Evolutionary conservation across 53 echinoderm and acorn worm species (phyloP), one percentile per base, ranked within the genome.

Genomic region (Echinarachnius parma): DNA sequence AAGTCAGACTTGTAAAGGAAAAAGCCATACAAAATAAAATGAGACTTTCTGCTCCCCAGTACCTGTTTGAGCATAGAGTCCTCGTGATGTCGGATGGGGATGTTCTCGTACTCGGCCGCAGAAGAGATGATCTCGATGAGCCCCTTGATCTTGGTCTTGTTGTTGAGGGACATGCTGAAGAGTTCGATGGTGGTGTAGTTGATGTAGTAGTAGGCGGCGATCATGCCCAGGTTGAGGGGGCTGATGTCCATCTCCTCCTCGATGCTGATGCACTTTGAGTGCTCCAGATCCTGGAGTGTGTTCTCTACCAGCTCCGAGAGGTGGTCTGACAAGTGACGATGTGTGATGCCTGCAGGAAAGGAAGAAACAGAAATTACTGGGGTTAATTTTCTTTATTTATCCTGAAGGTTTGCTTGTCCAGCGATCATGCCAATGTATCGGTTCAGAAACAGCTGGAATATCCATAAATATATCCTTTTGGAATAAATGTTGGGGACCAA

Each of bases 161-260:
- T 90, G 42, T 92, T 92, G 25, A 98, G 90, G 0, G 98, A 98
- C 98, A 98, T 98, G 47, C 91, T 91, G 78, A 98, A 98, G 66
- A 91, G 82, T 64, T 98, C 98, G 4, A 95, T 95, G 67, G 98
- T 98, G 66, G 98, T 98, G 81, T 91, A 98, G 82, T 98, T 98
- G 91, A 98, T 98, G 83, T 98, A 98, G 76, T 98, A 98, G 82
- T 98, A 98, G 21, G 98, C 98, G 9, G 98, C 98, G 28, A 98
- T 98, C 98, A 98, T 98, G 47, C 98, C 98, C 39, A 98, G 82
- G 50, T 98, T 98, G 16, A 98, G 78, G 7, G 98, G 98, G 25
- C 81, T 82, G 34, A 91, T 87, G 64, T 91, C 98, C 98, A 98
- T 98, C 80, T 98, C 91, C 33, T 98, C 98, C 65, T 98, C 98